These are phyloP conservation scores for Platyscelio sp. DNA, from an alignment of 2,888 invertebrate species.

Conservation along the genomic window DNA sequence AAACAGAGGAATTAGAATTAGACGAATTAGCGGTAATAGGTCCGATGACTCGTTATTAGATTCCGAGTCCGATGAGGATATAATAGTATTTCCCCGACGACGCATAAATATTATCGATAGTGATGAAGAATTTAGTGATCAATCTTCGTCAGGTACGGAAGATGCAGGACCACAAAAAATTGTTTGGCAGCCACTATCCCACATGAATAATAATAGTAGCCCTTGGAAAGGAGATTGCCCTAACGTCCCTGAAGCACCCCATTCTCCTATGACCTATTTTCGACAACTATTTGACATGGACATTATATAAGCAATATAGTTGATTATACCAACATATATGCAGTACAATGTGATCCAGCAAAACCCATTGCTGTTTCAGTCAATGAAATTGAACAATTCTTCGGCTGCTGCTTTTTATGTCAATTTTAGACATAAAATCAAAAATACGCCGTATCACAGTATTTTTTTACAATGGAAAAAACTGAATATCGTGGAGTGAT, in stretches of 20 bases:
- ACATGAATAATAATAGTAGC: not conserved
- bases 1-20: conserved; percentile 51
- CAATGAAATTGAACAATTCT: conserved; percentile 47
- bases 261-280: conserved; percentile 44
- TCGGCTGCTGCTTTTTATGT: conserved; percentile 43
- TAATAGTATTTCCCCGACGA: conserved; percentile 2
- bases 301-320: conserved; percentile 43
- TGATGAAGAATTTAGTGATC: not conserved
- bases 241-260: conserved; percentile 33
- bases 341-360: conserved; percentile 45
- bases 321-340: conserved; percentile 43
- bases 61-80: not conserved
- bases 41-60: conserved; percentile 15
- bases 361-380: conserved; percentile 45
- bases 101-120: not conserved
- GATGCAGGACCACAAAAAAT: not conserved
- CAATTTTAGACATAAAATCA: too few relatives aligned
- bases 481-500: too few relatives aligned
- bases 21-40: conserved; percentile 48
- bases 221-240: conserved; percentile 1
- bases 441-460: too few relatives aligned
- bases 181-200: not conserved
- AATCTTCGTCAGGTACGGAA: not conserved
- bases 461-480: too few relatives aligned
- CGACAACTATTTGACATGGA: conserved; percentile 37